Base-by-base conservation (phyloP, 2,797 vertebrate species). In the Tiaroga cobitis region DNA sequence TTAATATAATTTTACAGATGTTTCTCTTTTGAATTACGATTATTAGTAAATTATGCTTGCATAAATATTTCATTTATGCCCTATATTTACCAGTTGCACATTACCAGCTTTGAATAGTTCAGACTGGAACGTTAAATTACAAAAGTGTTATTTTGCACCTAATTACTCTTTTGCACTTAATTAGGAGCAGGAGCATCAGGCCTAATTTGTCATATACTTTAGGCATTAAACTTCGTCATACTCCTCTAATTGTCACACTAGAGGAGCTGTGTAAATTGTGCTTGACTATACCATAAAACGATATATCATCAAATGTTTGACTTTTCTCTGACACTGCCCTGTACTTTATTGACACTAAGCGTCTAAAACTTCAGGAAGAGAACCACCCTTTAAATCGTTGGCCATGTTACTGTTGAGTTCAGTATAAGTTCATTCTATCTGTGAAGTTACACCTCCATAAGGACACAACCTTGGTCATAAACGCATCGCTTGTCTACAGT, bases 11-110 rank as follows among this genome's bases (percentile, higher is more conserved):
- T 24, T 34, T 24, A 67, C 59, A 67, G 41, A 59, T 39, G 81
- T 63, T 59, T 72, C 32, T 41, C 9, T 13, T 37, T 21, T 69
- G 46, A 7, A 32, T 61, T 32, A 46, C 0, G 8, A 43, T 72
- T 9, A 11, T 1, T 34, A 5, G 32, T 59, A 61, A 61, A 63
- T 8, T 67, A 39, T 54, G 43, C 19, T 39, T 51, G 18, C 32
- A 76, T 83, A 26, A 67, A 83, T 83, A 75, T 49, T 75, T 49
- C 37, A 83, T 83, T 15, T 4, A 46, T 15, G 41, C 8, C 19
- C 19, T 63, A 49, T 82, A 49, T 83, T 54, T 29, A 29, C 49
- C 82, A 41, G n/a, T 49, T 84, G 82, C 63, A 43, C 72, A 77
- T 63, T 63, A 77, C 10, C 18, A 1, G 46, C 37, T 59, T 69